A percentile compares a stretch with the other conserved stretches of the same genome.
These are phyloP conservation scores for Clistopyga incitator DNA, from an alignment of 2,888 invertebrate genomes.

Conservation along the genomic window DNA sequence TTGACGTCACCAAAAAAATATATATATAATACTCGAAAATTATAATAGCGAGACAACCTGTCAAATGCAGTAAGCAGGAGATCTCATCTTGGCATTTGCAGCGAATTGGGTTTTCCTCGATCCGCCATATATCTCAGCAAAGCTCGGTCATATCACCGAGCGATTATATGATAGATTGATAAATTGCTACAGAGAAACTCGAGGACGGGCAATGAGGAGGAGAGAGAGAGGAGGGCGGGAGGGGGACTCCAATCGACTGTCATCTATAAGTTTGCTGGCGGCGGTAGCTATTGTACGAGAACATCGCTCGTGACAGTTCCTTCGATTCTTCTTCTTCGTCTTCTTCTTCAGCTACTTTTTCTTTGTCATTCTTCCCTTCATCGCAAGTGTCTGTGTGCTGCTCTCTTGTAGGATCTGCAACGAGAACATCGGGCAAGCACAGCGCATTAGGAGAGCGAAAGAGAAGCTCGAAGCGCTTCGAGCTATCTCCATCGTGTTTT, in stretches of 20 bases:
- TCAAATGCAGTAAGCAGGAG: background rate
- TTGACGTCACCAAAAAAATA: too few species aligned
- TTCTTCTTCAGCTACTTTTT: slow-evolving; percentile 21
- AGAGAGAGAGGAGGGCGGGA: background rate
- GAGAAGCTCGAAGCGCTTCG: slow-evolving; percentile 42
- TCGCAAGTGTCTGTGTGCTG: slow-evolving; percentile 21
- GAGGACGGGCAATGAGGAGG: background rate
- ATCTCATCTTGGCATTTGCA: background rate
- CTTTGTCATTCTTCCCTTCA: slow-evolving; percentile 27
- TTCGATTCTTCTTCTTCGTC: slow-evolving; percentile 55
- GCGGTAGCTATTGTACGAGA: slow-evolving; percentile 45
- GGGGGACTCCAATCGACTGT: slow-evolving; percentile 29
- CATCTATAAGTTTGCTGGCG: slow-evolving; percentile 42
- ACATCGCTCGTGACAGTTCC: slow-evolving; percentile 56
- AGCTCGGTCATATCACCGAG: slow-evolving; percentile 35
- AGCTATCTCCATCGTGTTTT: slow-evolving; percentile 55
- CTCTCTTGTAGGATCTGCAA: slow-evolving; percentile 47
- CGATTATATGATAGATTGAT: slow-evolving; percentile 49
- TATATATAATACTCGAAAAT: too few species aligned
- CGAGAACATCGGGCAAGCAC: slow-evolving; percentile 28
- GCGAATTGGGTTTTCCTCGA: background rate
- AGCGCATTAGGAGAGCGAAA: background rate
- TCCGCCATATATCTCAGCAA: background rate
- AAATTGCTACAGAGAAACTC: slow-evolving; percentile 21
- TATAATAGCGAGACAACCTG: too few species aligned